phyloP scores from a whole-genome alignment of 2,888 invertebrate species.

The Nomada ferruginata region DNA sequence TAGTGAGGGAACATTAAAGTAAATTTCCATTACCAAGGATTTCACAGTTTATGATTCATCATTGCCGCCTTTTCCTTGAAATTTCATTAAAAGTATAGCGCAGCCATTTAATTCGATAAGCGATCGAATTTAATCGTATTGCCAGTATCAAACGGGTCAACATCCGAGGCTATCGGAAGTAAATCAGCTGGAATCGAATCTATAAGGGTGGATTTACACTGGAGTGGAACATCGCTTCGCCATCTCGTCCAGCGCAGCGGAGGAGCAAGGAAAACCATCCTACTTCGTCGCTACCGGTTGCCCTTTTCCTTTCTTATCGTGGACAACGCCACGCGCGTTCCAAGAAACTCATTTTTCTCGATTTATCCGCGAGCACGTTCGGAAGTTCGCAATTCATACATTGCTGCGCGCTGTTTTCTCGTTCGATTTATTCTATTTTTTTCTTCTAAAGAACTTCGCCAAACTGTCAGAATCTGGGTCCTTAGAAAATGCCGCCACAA shows the following conservation, averaged over 20 bases:
- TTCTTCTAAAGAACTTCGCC: conserved; percentile 4
- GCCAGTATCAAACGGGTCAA: neutral
- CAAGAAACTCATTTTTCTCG: conserved; percentile 59
- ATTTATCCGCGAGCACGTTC: conserved; percentile 44
- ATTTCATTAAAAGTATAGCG: neutral
- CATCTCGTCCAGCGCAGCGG: conserved; percentile 48
- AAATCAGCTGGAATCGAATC: conserved; percentile 51
- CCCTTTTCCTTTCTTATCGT: conserved; percentile 40
- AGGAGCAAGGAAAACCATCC: conserved; percentile 44
- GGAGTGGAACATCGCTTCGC: conserved; percentile 51
- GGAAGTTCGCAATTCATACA: conserved; percentile 57
- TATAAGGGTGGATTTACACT: conserved; percentile 60
- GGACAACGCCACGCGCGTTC: conserved; percentile 36
- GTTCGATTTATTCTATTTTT: neutral
- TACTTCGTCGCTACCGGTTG: conserved; percentile 36
- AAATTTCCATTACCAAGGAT: too few species aligned
- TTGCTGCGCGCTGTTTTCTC: conserved; percentile 34
- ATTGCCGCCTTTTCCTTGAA: neutral
- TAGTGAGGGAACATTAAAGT: too few species aligned
- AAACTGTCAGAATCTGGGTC: conserved; percentile 32
- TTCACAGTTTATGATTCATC: too few species aligned
- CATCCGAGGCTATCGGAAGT: conserved; percentile 11
- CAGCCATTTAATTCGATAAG: neutral
- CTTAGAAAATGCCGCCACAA: conserved; percentile 36
- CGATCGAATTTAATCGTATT: conserved; percentile 12